Evolutionary conservation across 2,113 vertebrate species (phyloP), one percentile per base, ranked within the genome.

Genomic region (Melanotaenia duboulayi): DNA sequence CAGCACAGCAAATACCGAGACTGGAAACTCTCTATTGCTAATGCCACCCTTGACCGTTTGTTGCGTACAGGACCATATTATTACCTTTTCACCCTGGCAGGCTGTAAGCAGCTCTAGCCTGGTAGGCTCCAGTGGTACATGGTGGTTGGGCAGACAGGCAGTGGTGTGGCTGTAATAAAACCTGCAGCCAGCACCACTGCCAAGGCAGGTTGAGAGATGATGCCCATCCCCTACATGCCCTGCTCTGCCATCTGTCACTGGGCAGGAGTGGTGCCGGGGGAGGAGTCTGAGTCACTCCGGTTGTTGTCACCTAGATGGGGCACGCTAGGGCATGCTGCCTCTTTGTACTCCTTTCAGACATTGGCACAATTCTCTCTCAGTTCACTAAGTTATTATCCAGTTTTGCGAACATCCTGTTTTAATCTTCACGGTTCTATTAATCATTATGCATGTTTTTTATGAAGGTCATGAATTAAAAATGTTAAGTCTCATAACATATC

Each of bases 171-270:
- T 90, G 89, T 92, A 92, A 91, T 88, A 90, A 84, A 88, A 92
- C 88, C 89, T 85, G 89, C 85, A 74, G 83, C 84, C 81, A 80
- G 82, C 77, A 65, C 75, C 83, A 65, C 80, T 87, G 89, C 89
- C 89, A 89, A 85, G 77, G 76, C 67, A 72, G 87, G 85, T 80
- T 82, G 88, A 87, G 85, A 85, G 74, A 87, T 82, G 81, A 81
- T 88, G 89, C 86, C 90, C 87, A 89, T 89, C 89, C 89, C 89
- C 78, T 79, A 81, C 85, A 74, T 87, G 82, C 87, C 89, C 87
- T 74, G 86, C 89, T 90, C 85, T 90, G 83, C 91, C 91, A 91
- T 92, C 91, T 92, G 91, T 92, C 90, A 90, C 89, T 64, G 83
- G 84, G 87, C 85, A 87, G 86, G 79, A 89, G 83, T 42, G 10